Percentiles rank a stretch among this genome's conserved stretches.
Conservation (phyloP, 2,113 vertebrate species). For the Cygnus atratus region DNA sequence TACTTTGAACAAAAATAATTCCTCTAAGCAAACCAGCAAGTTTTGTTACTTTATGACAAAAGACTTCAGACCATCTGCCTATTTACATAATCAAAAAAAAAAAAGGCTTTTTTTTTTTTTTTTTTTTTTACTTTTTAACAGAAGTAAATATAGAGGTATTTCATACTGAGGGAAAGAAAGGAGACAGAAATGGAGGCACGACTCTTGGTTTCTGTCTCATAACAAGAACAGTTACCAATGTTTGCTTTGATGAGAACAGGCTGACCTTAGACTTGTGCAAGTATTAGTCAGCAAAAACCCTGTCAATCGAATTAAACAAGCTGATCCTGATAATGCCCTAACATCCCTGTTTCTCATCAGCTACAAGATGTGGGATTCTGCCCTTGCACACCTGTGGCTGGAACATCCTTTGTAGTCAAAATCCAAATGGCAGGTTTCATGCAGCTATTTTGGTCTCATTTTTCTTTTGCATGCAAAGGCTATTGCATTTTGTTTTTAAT, state of each 20-base stretch:
- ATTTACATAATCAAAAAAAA: background rate
- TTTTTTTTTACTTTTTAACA: background rate
- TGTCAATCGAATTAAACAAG: background rate
- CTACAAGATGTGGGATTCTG: background rate
- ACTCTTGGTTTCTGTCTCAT: background rate
- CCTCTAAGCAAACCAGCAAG: background rate
- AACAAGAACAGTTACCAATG: background rate
- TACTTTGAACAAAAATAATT: background rate
- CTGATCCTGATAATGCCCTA: background rate
- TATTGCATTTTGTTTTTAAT: background rate
- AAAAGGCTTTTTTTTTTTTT: background rate
- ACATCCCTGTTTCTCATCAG: background rate
- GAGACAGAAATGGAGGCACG: background rate
- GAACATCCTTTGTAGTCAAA: background rate
- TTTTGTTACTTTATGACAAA: background rate
- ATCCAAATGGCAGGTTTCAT: background rate
- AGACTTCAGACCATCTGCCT: background rate
- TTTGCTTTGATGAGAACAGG: background rate
- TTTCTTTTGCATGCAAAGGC: background rate
- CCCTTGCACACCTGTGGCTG: fast-evolving
- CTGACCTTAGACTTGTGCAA: background rate
- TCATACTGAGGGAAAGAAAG: background rate
- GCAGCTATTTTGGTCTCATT: background rate
- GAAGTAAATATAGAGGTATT: background rate
- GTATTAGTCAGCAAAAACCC: background rate